Base-by-base conservation (phyloP, 1,140 invertebrate genomes). In the Vanessa atalanta region DNA sequence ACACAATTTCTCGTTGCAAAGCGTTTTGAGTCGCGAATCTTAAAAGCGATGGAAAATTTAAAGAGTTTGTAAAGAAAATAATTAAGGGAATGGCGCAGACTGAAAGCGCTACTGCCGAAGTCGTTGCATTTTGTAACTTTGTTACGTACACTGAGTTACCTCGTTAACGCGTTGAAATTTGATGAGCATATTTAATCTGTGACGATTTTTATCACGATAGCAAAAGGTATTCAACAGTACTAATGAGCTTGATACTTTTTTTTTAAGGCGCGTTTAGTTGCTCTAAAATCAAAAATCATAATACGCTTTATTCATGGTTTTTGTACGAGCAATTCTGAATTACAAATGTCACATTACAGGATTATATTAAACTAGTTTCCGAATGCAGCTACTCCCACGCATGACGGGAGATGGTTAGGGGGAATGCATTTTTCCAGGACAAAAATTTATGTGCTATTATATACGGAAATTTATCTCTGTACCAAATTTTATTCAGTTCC, bases 21-120 rank as follows among this genome's bases (percentile, higher is more conserved):
- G 74, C 78, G 79, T 83, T 85, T 75, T 72, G 61, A 85, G 80
- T 79, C 72, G 80, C 79, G 82, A 86, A 85, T 88, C 80, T 90
- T 87, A 85, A 89, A 88, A 83, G 83, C 83, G 84, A 84, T 85
- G 86, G 78, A 88, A 89, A 88, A 84, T 89, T 83, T 88, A 88
- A 88, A 89, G 82, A 89, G 83, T 86, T 90, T 87, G 80, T 80
- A 89, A 88, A 86, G 88, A 89, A 90, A 90, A 90, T 90, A 89
- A 90, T 43, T 43, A 90, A 82, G 76, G 83, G 79, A 69, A 86
- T 78, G 69, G 74, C 77, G 82, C 63, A 76, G 78, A 83, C 75
- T 82, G 79, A 84, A 86, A 88, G 87, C 85, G 65, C 73, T 81
- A 73, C 73, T 73, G 67, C 79, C 76, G 80, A 82, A 88, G 76